A percentile compares a stretch with the other conserved stretches of the same genome.
phyloP scores from a whole-genome alignment of 1,140 invertebrate genomes.

The Aradophagus sp. region DNA sequence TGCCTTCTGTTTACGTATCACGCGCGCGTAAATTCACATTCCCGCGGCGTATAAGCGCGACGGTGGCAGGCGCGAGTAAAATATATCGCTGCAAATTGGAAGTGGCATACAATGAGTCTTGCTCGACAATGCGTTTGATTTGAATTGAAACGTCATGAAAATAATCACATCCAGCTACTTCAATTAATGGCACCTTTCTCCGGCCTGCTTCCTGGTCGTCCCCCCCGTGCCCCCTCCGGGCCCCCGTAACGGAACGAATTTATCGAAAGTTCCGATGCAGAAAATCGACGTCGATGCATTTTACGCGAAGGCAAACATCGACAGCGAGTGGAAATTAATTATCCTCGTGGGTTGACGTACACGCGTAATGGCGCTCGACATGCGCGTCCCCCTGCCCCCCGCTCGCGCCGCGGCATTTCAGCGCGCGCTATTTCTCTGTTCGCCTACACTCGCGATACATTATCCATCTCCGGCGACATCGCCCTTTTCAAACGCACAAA shows the following conservation, averaged over 20 bases:
- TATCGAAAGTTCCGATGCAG: conserved; percentile 56
- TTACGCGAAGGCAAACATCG: conserved; percentile 53
- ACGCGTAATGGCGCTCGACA: conserved; percentile 41
- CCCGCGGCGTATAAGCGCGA: too few species aligned
- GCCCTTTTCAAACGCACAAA: conserved; percentile 34
- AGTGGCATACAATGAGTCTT: conserved; percentile 63
- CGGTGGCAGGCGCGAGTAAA: conserved; percentile 60
- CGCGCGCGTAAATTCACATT: conserved; percentile 34
- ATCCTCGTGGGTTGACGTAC: conserved; percentile 43
- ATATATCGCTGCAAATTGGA: conserved; percentile 66
- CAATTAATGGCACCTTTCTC: conserved; percentile 60
- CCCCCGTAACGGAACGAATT: conserved; percentile 48
- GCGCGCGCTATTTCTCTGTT: conserved; percentile 27
- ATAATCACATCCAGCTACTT: conserved; percentile 66
- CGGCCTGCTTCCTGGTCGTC: too few species aligned
- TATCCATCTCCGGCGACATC: conserved; percentile 39
- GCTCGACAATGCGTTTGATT: conserved; percentile 68
- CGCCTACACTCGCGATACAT: conserved; percentile 31
- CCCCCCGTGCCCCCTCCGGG: background rate
- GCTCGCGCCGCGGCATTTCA: too few species aligned
- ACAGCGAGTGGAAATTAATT: conserved; percentile 53
- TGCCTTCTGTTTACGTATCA: too few species aligned
- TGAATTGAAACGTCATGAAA: conserved; percentile 69
- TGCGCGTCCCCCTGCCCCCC: conserved; percentile 4
- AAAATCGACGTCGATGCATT: conserved; percentile 54